Evolutionary conservation across 2,888 invertebrate genomes (phyloP), one percentile per base, ranked within the genome.

Genomic region (Cosmia trapezina): DNA sequence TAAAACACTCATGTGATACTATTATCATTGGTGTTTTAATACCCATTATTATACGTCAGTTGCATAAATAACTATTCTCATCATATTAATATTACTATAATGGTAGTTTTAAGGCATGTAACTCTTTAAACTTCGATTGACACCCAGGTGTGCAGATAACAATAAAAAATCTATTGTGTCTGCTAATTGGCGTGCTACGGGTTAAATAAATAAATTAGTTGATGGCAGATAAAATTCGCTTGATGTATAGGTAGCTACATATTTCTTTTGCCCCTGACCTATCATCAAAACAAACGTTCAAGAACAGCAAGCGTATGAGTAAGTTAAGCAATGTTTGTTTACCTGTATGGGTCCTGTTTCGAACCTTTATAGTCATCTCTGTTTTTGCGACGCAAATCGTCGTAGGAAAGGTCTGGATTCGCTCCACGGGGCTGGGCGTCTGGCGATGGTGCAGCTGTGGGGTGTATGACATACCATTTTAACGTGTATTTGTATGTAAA

Each of bases 341-440:
- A 96, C 96, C 93, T 96, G 91, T 96, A 96, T 0, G 95, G 95
- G 78, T 96, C 96, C 84, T 93, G 94, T 70, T 96, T 91, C 6
- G 91, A 73, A 6, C 92, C 91, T 6, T 90, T 87, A 89, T 97
- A 97, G 47, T 97, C 97, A 54, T 97, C 97, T 63, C 98, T 95
- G 93, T 98, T 98, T 88, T 96, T 96, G 65, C 96, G 96, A 33
- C 98, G 96, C 75, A 98, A 91, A 85, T 98, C 98, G 53, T 98
- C 98, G 88, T 98, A 98, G 0, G 97, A 96, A 19, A 97, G 96
- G 0, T 95, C 87, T 0, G 97, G 88, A 22, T 80, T 19, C 9
- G 63, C 28, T 17, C 78, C 33, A 14, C 83, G 53, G 6, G 87
- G 81, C 19, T 76, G 54, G 6, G 74, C 28, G 14, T 90, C 88